Percentiles rank a stretch among this genome's conserved stretches.
Evolutionary conservation across 2,797 vertebrate genomes (phyloP).

Genomic region (Telmatherina bonti): DNA sequence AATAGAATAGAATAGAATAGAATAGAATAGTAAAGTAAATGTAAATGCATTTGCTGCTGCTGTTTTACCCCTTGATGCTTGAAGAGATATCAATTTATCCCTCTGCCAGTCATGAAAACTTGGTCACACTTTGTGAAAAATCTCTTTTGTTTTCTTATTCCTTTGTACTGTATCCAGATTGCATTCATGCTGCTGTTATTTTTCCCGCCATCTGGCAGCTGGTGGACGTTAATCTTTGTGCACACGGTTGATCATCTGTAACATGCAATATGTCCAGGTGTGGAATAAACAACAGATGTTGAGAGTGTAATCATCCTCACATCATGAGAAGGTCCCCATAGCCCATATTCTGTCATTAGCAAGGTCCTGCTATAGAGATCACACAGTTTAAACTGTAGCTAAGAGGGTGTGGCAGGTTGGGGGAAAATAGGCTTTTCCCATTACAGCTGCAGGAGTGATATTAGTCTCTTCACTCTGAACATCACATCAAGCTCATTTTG

Average conservation of each 20-base stretch:
- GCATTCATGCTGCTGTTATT: conserved; percentile 54
- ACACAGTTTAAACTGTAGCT: conserved; percentile 21
- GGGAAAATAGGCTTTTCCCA: conserved; percentile 38
- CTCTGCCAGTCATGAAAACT: conserved; percentile 6
- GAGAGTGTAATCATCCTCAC: conserved; percentile 40
- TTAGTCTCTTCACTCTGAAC: conserved; percentile 26
- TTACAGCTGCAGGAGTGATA: conserved; percentile 47
- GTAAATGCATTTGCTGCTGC: conserved; percentile 1
- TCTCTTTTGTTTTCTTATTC: conserved; percentile 6
- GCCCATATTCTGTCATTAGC: conserved; percentile 31
- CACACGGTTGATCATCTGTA: conserved; percentile 76
- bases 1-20: no score
- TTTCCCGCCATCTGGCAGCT: conserved; percentile 69
- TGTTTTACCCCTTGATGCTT: neutral
- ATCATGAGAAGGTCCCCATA: conserved; percentile 38
- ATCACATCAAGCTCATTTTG: conserved; percentile 19
- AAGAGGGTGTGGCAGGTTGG: conserved; percentile 43
- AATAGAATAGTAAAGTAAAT: no score
- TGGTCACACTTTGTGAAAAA: conserved; percentile 4
- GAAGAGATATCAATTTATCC: neutral
- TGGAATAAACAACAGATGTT: conserved; percentile 55
- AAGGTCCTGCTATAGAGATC: conserved; percentile 5
- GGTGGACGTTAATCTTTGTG: conserved; percentile 64
- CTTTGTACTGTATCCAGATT: conserved; percentile 42
- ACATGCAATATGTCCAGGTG: conserved; percentile 70